Evolutionary conservation across 2,888 invertebrate genomes (phyloP), one percentile per base, ranked within the genome.

Genomic region (Cheiracanthium punctorium): DNA sequence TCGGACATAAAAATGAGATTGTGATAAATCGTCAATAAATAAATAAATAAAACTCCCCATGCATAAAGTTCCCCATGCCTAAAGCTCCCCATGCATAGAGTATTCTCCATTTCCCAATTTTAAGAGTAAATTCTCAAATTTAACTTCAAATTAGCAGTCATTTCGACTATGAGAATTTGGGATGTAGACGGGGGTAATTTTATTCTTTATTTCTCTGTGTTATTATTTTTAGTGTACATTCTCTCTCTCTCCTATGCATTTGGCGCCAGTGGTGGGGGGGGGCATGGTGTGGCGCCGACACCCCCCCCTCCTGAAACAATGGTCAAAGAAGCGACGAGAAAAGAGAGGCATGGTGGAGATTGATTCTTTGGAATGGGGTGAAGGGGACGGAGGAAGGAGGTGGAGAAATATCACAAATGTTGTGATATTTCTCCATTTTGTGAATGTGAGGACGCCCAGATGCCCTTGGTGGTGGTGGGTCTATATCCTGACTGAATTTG

Each of bases 281-380:
- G 24, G 37, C 37, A n/a, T n/a, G n/a, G n/a, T n/a, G n/a, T 67
- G 80, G 81, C 87, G 81, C 81, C 79, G 30, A 10, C 64, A 75
- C 69, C 70, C 73, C 67, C n/a, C n/a, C 37, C 73, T n/a, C n/a
- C n/a, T 65, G 74, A 81, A 80, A 86, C 80, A 86, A 80, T 74
- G 72, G 72, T 20, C 37, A n/a, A 20, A 32, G 37, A 37, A 37
- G 33, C 48, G 58, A 24, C 29, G 32, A 29, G 48, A 69, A 20
- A 43, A 28, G 30, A 32, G 77, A 69, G 43, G 64, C n/a, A 7
- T 33, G 24, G n/a, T 69, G 20, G 30, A 48, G 32, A 17, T 24
- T 24, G 24, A 52, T 10, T 48, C 30, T n/a, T 20, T 20, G 20
- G n/a, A n/a, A n/a, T 17, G 32, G n/a, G 24, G 41, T 28, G 24